Evolutionary conservation across 2,888 invertebrate genomes (phyloP).

Genomic region (Chaetoderma sp.): DNA sequence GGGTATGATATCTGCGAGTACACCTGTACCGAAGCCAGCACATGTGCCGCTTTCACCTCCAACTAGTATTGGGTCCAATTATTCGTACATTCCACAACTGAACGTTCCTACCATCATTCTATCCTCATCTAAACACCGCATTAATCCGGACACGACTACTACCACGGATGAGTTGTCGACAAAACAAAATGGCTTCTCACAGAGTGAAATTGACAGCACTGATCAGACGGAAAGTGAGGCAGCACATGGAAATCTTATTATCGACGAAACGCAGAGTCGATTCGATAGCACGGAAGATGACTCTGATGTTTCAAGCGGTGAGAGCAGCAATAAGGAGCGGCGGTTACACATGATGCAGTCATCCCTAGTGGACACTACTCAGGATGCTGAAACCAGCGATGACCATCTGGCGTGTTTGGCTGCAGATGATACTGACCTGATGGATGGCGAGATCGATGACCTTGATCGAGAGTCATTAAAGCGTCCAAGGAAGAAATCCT

Average conservation of each 20-base stretch:
- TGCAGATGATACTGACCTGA: slow-evolving; percentile 7
- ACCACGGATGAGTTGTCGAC: neutral
- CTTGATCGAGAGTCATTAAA: slow-evolving; percentile 37
- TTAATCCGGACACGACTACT: neutral
- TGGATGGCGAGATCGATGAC: slow-evolving; percentile 23
- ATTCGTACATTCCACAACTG: too few species aligned
- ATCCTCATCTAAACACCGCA: neutral
- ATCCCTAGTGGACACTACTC: slow-evolving; percentile 25
- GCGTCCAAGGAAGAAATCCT: slow-evolving; percentile 66
- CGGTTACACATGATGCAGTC: too few species aligned
- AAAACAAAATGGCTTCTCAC: neutral
- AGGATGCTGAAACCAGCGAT: slow-evolving; percentile 11
- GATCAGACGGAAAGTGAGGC: neutral
- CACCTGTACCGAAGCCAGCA: slow-evolving; percentile 34
- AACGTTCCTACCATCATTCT: neutral
- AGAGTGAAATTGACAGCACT: neutral
- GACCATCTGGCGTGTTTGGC: neutral
- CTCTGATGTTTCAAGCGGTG: neutral
- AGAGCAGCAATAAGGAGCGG: neutral
- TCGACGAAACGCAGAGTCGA: neutral
- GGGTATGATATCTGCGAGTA: slow-evolving; percentile 54
- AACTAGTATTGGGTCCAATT: neutral
- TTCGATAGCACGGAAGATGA: neutral
- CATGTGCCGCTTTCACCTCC: neutral
- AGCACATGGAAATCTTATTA: slow-evolving; percentile 2